These are phyloP conservation scores for Phrynosoma blainvillii DNA, from an alignment of 2,113 vertebrate genomes.

Conservation along the genomic window DNA sequence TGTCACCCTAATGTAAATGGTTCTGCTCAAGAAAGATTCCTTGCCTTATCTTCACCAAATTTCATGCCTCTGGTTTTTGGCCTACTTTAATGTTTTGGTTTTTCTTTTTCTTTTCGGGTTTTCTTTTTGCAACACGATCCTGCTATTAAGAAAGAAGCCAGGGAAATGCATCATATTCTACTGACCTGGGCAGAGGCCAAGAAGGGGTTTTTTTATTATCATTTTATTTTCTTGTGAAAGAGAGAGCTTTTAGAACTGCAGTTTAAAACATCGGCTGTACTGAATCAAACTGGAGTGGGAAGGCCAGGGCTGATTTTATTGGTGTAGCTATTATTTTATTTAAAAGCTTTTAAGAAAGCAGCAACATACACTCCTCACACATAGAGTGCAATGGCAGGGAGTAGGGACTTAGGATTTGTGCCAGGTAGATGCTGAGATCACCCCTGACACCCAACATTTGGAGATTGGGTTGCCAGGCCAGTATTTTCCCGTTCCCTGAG, in stretches of 20 bases:
- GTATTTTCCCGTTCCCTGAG: too few species aligned
- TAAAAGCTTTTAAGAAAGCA: background rate
- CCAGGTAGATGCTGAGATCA: too few species aligned
- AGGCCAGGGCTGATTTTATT: background rate
- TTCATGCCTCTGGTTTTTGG: constrained; percentile 19
- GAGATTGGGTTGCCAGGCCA: too few species aligned
- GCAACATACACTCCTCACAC: background rate
- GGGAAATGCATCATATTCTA: background rate
- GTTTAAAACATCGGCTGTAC: background rate
- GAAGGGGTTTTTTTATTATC: background rate
- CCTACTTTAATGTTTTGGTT: background rate
- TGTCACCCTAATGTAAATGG: background rate
- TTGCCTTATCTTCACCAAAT: constrained; percentile 32
- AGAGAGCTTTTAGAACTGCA: background rate
- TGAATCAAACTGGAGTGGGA: background rate
- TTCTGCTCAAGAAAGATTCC: constrained; percentile 14
- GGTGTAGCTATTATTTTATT: background rate
- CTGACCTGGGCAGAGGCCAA: background rate
- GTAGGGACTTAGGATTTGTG: too few species aligned
- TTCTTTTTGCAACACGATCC: background rate
- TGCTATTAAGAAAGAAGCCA: background rate
- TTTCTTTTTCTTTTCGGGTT: background rate
- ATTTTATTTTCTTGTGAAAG: too few species aligned
- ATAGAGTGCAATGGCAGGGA: too few species aligned
- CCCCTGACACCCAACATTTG: too few species aligned